These are phyloP conservation scores for Hirudo medicinalis DNA, from an alignment of 1,140 invertebrate genomes.

Conservation along the genomic window DNA sequence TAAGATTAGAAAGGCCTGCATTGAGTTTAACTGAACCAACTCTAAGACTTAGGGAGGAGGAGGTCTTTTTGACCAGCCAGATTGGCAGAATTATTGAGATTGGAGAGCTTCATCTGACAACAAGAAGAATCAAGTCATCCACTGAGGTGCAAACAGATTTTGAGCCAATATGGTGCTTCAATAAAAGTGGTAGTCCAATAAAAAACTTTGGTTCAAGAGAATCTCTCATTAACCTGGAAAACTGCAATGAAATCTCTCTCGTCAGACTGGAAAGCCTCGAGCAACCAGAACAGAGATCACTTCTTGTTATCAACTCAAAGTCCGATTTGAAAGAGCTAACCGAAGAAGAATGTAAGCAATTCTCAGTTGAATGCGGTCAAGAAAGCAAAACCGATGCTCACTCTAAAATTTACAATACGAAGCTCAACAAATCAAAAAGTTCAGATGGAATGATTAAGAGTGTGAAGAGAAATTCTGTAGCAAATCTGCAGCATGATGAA, in stretches of 20 bases:
- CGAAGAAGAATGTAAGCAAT: neutral
- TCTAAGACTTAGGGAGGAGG: neutral
- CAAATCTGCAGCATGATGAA: neutral
- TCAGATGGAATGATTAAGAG: neutral
- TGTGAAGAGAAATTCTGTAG: neutral
- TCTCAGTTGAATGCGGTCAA: too few relatives aligned
- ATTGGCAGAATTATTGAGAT: conserved; percentile 10
- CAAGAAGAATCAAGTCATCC: neutral
- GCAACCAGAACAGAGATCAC: conserved; percentile 10
- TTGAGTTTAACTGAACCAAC: neutral
- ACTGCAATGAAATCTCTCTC: conserved; percentile 19
- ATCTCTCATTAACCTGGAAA: conserved; percentile 14
- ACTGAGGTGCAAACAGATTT: conserved; percentile 17
- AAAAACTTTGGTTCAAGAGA: neutral
- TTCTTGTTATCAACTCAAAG: conserved; percentile 12
- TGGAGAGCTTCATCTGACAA: conserved; percentile 6
- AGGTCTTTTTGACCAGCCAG: neutral
- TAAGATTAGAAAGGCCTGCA: neutral
- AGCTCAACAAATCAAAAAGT: conserved; percentile 2
- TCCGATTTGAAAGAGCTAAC: neutral
- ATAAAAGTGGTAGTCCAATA: neutral
- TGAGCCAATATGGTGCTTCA: conserved; percentile 17
- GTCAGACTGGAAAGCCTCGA: conserved; percentile 15
- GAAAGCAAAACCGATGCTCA: neutral
- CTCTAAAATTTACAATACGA: neutral